Base-by-base conservation (phyloP, 2,888 invertebrate species). In the Xestia rhomboidea region DNA sequence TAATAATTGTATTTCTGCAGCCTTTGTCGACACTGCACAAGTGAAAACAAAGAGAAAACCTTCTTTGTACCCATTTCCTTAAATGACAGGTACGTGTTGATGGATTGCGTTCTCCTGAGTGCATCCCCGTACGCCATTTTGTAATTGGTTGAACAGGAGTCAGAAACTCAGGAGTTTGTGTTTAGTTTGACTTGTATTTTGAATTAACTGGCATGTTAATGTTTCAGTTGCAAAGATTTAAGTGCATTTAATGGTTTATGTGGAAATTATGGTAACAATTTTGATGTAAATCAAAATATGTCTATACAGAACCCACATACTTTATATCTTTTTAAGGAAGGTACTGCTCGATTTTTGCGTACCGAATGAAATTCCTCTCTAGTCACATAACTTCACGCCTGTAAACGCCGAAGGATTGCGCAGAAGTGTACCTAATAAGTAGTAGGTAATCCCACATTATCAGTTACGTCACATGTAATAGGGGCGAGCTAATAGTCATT, bases 131-230 rank as follows among this genome's bases (percentile, higher is more conserved):
- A 30, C 44, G 15, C 49, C 57, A 51, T 71, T 54, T 67, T 41
- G 24, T 80, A 72, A 46, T 80, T 79, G 15, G 7, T 44, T 49
- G 21, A 24, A 77, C 60, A 18, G 51, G 51, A 49, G 18, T 46
- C 44, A 0, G 24, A 3, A 57, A 41, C 18, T 46, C 51, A 0
- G 27, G 6, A 66, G 34, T 76, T 64, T 38, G 18, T n/a, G n/a
- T 63, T 38, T 18, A 38, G 24, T 49, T 41, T 46, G 38, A 34
- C 34, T 38, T 27, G 46, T 51, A 34, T 34, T 75, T 51, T 44
- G 1, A 41, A 51, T 63, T 34, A 49, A 51, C 49, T 51, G 10
- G 0, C 51, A 24, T 3, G 24, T 51, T 51, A 7, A 27, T 27
- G 7, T 62, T 69, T 51, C n/a, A 24, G 24, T 30, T 24, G 24